Evolutionary conservation across 2,888 invertebrate species (phyloP).

Genomic region (Chymomyza procnemis): DNA sequence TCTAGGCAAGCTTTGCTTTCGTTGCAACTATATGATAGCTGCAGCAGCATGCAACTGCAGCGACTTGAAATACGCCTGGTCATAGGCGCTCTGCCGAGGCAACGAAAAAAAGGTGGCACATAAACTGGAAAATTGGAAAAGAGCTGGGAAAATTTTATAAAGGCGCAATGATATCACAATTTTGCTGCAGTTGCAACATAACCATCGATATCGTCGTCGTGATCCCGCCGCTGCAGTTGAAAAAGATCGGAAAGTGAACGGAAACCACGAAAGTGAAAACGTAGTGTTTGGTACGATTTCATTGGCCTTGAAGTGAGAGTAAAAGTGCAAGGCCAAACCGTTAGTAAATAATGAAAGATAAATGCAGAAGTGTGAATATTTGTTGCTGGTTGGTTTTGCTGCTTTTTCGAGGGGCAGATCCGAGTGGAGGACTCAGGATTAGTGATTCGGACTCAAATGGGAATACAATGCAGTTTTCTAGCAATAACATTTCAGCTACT

Average conservation of each 20-base stretch:
- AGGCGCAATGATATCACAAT: slow-evolving; percentile 49
- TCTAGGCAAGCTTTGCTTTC: slow-evolving; percentile 22
- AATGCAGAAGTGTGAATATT: neutral
- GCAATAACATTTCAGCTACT: neutral
- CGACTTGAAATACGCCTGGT: slow-evolving; percentile 22
- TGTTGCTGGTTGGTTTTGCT: neutral
- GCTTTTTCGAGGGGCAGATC: neutral
- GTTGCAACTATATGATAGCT: slow-evolving; percentile 24
- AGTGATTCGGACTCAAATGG: slow-evolving; percentile 9
- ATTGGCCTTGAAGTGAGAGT: slow-evolving; percentile 62
- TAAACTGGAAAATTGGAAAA: slow-evolving; percentile 67
- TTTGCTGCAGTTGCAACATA: slow-evolving; percentile 55
- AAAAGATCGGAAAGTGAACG: neutral
- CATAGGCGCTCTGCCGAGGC: slow-evolving; percentile 2
- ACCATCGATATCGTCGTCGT: slow-evolving; percentile 36
- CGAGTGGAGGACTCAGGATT: slow-evolving; percentile 1
- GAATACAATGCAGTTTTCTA: slow-evolving; percentile 3
- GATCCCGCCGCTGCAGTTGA: neutral
- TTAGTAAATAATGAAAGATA: neutral
- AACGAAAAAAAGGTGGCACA: slow-evolving; percentile 47
- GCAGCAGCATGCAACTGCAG: neutral
- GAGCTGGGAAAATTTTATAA: slow-evolving; percentile 62
- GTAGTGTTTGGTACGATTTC: slow-evolving; percentile 5
- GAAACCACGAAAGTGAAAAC: slow-evolving; percentile 58
- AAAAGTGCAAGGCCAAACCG: slow-evolving; percentile 38